Evolutionary conservation across 2,888 invertebrate genomes (phyloP).

Genomic region (Bibio marci): DNA sequence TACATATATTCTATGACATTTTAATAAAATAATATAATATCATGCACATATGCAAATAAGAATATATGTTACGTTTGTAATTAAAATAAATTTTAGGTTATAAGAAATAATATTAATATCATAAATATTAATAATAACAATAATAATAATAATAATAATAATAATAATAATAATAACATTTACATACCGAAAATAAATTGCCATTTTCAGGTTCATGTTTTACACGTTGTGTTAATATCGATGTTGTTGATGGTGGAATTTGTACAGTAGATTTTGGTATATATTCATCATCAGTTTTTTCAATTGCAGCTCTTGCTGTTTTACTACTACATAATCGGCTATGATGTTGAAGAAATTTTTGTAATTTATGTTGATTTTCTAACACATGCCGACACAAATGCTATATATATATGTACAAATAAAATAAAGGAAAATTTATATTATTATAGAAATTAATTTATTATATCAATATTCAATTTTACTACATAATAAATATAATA

Average conservation of each 20-base stretch:
- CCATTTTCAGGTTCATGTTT: conserved; percentile 25
- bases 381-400: conserved; percentile 45
- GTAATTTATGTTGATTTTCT: conserved; percentile 54
- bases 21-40: too few relatives aligned
- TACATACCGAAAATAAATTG: conserved; percentile 36
- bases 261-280: conserved; percentile 20
- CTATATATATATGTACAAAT: conserved; percentile 20
- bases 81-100: too few relatives aligned
- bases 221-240: conserved; percentile 19
- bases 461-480: too few relatives aligned
- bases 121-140: too few relatives aligned
- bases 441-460: conserved; percentile 11
- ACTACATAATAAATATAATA: too few relatives aligned
- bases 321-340: conserved; percentile 38
- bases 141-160: too few relatives aligned
- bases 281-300: conserved; percentile 21
- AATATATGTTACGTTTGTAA: too few relatives aligned
- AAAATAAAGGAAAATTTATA: conserved; percentile 5
- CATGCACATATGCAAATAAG: too few relatives aligned
- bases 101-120: too few relatives aligned
- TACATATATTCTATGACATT: too few relatives aligned
- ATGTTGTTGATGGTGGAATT: conserved; percentile 20
- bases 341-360: conserved; percentile 33
- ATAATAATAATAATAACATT: too few relatives aligned
- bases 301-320: conserved; percentile 32